A percentile compares a stretch with the other conserved stretches of the same genome.
phyloP scores from a whole-genome alignment of 2,113 vertebrate genomes.

The Gasterosteus nipponicus region DNA sequence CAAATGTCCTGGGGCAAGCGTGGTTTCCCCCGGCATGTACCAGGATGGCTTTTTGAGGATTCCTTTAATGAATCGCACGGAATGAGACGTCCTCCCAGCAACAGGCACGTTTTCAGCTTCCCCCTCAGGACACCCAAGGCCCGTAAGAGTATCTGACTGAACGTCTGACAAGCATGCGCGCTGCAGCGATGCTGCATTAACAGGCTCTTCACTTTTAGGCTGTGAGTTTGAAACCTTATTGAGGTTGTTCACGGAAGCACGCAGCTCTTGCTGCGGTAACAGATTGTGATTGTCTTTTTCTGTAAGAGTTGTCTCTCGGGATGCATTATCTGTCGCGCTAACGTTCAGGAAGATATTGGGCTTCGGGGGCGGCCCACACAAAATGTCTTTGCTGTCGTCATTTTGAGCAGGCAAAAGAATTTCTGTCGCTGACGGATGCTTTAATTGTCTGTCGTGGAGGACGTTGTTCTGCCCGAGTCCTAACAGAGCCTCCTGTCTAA shows the following conservation, averaged over 20 bases:
- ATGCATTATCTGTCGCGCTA: constrained; percentile 32
- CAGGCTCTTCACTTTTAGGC: constrained; percentile 61
- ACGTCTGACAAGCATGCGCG: constrained; percentile 46
- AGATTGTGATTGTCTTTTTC: constrained; percentile 34
- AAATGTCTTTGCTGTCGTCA: constrained; percentile 51
- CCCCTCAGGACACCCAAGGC: constrained; percentile 31
- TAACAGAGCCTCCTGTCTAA: constrained; percentile 66
- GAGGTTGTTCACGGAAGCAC: constrained; percentile 59
- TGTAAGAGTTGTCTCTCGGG: constrained; percentile 17
- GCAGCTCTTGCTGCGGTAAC: constrained; percentile 33
- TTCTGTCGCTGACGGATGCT: constrained; percentile 70
- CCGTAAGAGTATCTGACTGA: constrained; percentile 31
- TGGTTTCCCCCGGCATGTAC: constrained; percentile 61
- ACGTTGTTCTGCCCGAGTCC: constrained; percentile 68
- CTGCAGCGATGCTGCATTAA: constrained; percentile 51
- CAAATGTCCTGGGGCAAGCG: constrained; percentile 65
- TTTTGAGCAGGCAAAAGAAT: constrained; percentile 67
- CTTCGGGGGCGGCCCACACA: constrained; percentile 29
- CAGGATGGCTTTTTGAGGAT: constrained; percentile 90
- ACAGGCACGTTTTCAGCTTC: constrained; percentile 7
- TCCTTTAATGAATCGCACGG: constrained; percentile 79
- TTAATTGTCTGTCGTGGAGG: constrained; percentile 63
- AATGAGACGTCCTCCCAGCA: constrained; percentile 52
- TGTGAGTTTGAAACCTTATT: constrained; percentile 58
- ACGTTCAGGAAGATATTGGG: constrained; percentile 42